Evolutionary conservation across 2,888 invertebrate genomes (phyloP), one percentile per base, ranked within the genome.

Genomic region (Hemicrepidius hirtus): DNA sequence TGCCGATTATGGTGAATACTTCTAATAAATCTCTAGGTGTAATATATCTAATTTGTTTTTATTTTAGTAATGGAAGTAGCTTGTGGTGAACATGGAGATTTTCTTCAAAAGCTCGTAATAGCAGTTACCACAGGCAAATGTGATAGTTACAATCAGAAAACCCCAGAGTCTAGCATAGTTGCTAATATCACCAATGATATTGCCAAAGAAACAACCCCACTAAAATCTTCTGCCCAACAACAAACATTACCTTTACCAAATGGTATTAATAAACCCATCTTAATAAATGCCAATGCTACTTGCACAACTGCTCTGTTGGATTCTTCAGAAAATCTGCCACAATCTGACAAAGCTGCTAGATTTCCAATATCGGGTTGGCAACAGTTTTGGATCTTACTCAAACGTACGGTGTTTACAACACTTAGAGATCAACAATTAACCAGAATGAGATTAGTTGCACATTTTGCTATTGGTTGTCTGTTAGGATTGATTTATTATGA

Each of bases 401-500:
- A 95, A 82, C 88, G 96, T 73, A 95, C 95, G 9, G 94, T 95
- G 85, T 89, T 92, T 70, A 95, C 95, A 79, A 95, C 95, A 79
- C 89, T 95, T 79, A 88, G 96, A 79, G 96, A 96, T 83, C 92
- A 96, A 89, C 97, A 95, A 86, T 86, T 98, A 84, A 98, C 97
- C 53, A 93, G 95, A 81, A 91, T 98, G 87, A 91, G 98, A 79
- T 89, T 98, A 78, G 91, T 95, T 77, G 94, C 96, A 50, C 96
- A 97, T 85, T 90, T 97, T 64, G 90, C 95, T 68, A 97, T 98
- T 67, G 98, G 98, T 2, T 89, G 97, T 71, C 90, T 98, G 72
- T 96, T 98, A 80, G 98, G 98, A 35, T 91, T 96, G 85, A 92
- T 98, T 84, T 98, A 97, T 85, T 96, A 96, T 80, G 95, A 95